These are phyloP conservation scores for Cerastoderma edule DNA, from an alignment of 2,888 invertebrate species.

Conservation along the genomic window DNA sequence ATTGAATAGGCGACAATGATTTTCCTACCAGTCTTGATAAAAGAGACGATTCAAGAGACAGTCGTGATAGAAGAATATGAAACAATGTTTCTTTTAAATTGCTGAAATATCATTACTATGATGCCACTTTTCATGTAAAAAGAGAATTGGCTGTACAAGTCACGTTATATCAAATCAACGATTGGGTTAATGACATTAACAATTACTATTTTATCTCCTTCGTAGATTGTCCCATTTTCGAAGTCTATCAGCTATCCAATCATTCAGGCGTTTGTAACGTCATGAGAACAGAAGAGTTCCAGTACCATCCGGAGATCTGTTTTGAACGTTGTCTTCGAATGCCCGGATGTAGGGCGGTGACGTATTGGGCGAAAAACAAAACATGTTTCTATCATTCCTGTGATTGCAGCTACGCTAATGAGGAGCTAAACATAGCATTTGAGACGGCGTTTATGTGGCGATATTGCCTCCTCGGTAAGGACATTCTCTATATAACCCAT, in stretches of 20 bases:
- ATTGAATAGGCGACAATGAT: no score
- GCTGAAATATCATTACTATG: no score
- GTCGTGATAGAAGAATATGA: no score
- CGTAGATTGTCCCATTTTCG: constrained; percentile 21
- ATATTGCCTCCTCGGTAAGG: constrained; percentile 19
- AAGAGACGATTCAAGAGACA: no score
- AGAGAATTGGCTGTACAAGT: no score
- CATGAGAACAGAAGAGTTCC: constrained; percentile 9
- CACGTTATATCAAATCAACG: no score
- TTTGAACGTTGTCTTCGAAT: constrained; percentile 17
- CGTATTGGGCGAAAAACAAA: background rate
- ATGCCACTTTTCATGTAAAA: no score
- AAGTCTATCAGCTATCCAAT: constrained; percentile 5
- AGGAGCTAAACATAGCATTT: background rate
- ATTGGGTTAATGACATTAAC: no score
- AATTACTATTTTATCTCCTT: background rate
- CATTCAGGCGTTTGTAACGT: constrained; percentile 13
- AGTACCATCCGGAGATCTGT: constrained; percentile 12
- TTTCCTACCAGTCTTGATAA: no score
- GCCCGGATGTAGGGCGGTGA: constrained; percentile 23
- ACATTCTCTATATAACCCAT: no score
- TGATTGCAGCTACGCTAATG: constrained; percentile 14
- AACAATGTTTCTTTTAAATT: no score
- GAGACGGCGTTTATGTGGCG: constrained; percentile 21
- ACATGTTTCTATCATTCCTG: constrained; percentile 19